A percentile compares a stretch with the other conserved stretches of the same genome.
phyloP scores from a whole-genome alignment of 2,113 vertebrate species.

The Scytalopus superciliaris region DNA sequence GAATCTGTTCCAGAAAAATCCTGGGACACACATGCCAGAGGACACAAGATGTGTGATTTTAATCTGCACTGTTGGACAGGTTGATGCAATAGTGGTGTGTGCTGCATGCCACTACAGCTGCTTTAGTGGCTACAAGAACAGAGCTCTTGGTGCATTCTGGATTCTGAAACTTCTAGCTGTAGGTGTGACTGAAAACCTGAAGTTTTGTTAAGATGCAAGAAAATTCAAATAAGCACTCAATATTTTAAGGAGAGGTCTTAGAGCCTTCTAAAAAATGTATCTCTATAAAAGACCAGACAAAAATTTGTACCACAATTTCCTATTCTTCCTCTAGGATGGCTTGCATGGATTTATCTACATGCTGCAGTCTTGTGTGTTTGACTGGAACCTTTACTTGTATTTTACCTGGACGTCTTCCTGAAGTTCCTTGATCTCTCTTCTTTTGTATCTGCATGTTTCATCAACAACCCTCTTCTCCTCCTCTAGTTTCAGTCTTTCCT shows the following conservation, averaged over 20 bases:
- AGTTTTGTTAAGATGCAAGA: not conserved
- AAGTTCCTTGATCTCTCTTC: conserved; percentile 80
- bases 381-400: not conserved
- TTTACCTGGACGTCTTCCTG: conserved; percentile 85
- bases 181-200: not conserved
- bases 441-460: conserved; percentile 79
- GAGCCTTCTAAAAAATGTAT: not conserved
- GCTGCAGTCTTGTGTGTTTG: not conserved
- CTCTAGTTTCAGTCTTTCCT: conserved; percentile 82
- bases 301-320: not conserved
- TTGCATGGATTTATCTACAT: not conserved
- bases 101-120: not conserved
- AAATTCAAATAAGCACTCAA: not conserved
- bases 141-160: not conserved
- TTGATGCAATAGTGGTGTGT: not conserved
- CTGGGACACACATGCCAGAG: not conserved
- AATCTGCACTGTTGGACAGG: not conserved
- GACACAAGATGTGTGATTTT: not conserved
- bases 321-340: not conserved
- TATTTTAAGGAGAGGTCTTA: not conserved
- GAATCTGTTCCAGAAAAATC: not conserved
- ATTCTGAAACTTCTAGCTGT: not conserved
- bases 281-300: not conserved
- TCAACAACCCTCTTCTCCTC: conserved; percentile 79
- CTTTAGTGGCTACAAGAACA: not conserved